phyloP scores from a whole-genome alignment of 2,797 vertebrate genomes.

The Eospalax fontanierii region DNA sequence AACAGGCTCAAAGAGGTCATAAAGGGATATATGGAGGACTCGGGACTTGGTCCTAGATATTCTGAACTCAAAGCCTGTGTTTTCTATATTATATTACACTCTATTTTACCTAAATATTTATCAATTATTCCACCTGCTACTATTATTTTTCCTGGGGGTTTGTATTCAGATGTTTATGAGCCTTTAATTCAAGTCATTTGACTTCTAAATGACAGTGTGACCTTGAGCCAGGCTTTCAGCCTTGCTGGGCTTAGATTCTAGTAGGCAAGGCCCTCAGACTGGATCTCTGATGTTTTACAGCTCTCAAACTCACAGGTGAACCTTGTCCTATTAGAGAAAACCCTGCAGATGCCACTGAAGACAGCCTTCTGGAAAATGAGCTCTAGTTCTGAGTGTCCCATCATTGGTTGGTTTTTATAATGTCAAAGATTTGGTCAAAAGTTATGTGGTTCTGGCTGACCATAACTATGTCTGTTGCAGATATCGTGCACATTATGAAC shows the following conservation, averaged over 20 bases:
- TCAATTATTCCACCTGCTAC: not conserved
- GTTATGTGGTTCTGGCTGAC: not conserved
- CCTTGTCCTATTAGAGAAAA: not conserved
- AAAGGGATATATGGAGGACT: not conserved
- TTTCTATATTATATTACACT: not conserved
- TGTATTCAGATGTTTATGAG: not conserved
- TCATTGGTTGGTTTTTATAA: not conserved
- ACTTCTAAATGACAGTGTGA: slow-evolving; percentile 16
- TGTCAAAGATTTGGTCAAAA: not conserved
- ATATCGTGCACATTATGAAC: not conserved
- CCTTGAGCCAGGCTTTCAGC: not conserved
- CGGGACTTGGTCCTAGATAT: not conserved
- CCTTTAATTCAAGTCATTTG: slow-evolving; percentile 48
- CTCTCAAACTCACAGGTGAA: not conserved
- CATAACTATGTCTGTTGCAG: slow-evolving; percentile 8
- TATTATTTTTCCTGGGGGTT: slow-evolving; percentile 38
- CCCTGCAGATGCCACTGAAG: not conserved
- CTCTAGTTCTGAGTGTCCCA: not conserved
- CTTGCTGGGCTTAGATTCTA: slow-evolving; percentile 28
- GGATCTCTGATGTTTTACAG: not conserved
- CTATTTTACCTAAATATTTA: slow-evolving; percentile 4
- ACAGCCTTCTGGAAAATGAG: not conserved
- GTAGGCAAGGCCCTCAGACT: not conserved
- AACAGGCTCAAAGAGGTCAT: not conserved
- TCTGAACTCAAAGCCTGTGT: not conserved